Evolutionary conservation across 2,797 vertebrate genomes (phyloP), one percentile per base, ranked within the genome.

Genomic region (Philypnodon macrostomus): DNA sequence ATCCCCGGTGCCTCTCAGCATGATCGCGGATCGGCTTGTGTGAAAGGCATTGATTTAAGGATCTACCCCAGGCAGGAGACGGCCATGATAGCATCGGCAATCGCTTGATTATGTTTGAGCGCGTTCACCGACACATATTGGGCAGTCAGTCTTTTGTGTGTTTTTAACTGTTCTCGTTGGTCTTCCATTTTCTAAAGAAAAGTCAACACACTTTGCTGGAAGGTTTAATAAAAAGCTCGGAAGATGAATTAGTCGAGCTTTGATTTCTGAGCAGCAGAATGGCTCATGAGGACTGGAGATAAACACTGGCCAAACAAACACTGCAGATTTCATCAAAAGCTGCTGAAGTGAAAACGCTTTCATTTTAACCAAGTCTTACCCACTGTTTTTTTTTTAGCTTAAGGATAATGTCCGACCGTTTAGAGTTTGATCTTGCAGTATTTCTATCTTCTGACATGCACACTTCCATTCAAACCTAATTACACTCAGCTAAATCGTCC

Each of bases 11-110:
- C 44, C 30, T 57, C 68, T 60, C 67, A 72, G 73, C 66, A 53
- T 21, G 67, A 68, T 37, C 63, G 26, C 38, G 40, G 53, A 14
- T 51, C 48, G 26, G 21, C 56, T 55, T 55, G 44, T 49, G 35
- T 46, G 54, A 67, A 80, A 63, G 17, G 40, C 64, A 82, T 66
- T 10, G 61, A 80, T 76, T 56, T 24, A 36, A 56, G 42, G 58
- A 60, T 58, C 50, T 30, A 49, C 29, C 52, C 11, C 54, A 63
- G 48, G 47, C 31, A 54, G 45, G 23, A 5, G 1, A 38, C 9
- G 60, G 58, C 53, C 58, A 27, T 53, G 65, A 65, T 51, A 66
- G 34, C 8, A 31, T 46, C 47, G 41, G 57, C 48, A 58, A 29
- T 19, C 37, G 46, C 23, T 31, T 21, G 15, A 60, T 37, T 12